A percentile compares a stretch with the other conserved stretches of the same genome.
Conservation (phyloP, 1,140 invertebrate species). For the Maniola jurtina region DNA sequence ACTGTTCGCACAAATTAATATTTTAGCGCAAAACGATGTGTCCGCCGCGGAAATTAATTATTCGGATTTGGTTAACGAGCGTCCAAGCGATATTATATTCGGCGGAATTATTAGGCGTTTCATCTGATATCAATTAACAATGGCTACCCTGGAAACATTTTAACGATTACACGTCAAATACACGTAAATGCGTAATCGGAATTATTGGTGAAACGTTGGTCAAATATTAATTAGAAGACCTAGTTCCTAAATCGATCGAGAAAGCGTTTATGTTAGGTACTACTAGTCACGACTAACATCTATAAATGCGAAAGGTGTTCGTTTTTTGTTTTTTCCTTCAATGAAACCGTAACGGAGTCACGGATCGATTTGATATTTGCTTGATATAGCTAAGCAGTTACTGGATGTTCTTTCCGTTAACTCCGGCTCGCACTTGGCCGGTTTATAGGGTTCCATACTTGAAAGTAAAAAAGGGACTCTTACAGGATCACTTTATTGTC, state of each 20-base stretch:
- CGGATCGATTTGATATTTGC: no score
- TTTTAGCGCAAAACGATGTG: slow-evolving; percentile 22
- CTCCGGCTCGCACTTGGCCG: no score
- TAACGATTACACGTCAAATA: slow-evolving; percentile 36
- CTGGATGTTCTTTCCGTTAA: no score
- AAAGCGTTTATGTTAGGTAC: neutral
- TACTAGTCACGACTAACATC: neutral
- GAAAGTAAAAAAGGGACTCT: no score
- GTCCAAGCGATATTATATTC: slow-evolving; percentile 40
- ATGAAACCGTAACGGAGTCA: no score
- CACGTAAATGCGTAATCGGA: neutral
- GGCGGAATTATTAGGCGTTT: slow-evolving; percentile 50
- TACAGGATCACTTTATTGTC: no score
- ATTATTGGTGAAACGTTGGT: neutral
- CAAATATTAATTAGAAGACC: slow-evolving; percentile 18
- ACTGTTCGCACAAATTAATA: slow-evolving; percentile 25
- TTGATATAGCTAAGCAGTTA: no score
- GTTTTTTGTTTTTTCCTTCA: no score
- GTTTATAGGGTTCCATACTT: no score
- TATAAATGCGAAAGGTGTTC: no score
- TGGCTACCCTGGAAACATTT: slow-evolving; percentile 45
- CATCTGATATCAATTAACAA: slow-evolving; percentile 54
- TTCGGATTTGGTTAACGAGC: slow-evolving; percentile 54
- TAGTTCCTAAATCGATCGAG: no score
- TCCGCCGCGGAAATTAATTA: slow-evolving; percentile 46